Base-by-base conservation (phyloP, 2,113 vertebrate species). In the Nycticebus coucang region DNA sequence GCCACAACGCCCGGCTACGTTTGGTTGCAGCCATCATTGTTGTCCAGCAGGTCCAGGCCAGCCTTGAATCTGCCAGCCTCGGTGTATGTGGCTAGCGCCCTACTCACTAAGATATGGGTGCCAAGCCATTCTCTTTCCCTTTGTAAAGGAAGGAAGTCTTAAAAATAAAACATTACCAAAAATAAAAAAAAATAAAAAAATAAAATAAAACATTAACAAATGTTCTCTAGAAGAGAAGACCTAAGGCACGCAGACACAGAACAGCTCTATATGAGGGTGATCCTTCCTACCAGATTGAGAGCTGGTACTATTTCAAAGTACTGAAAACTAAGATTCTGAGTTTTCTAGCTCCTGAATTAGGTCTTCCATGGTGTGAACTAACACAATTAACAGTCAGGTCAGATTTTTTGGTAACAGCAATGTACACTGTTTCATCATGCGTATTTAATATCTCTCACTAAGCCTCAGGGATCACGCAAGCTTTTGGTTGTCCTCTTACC, bases 321-420 rank as follows among this genome's bases (percentile, higher is more conserved):
- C 26, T 45, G n/a, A 85, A 94, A 64, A 92, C 64, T 86, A 5
- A 22, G 81, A n/a, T n/a, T n/a, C n/a, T n/a, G n/a, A 78, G 35
- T 87, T 78, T 79, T 45, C 53, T 79, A 60, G 59, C 9, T 84
- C 71, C 50, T 66, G 71, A 95, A 83, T 79, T 72, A 87, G 64
- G 5, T 71, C 33, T 77, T 87, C n/a, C 15, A 74, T 12, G n/a
- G 28, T 6, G 2, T 68, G 28, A 83, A 72, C 19, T 87, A 59
- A 59, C 84, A 87, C 77, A 77, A 91, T 57, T 87, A 30, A 87
- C 19, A 77, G 15, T 85, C 55, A 83, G 7, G 19, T 45, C 35
- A 92, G 24, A 41, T 21, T 21, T 59, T 89, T 82, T 83, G 41
- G 11, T 66, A 94, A 88, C 60, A 82, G 71, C 72, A 91, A 91